Evolutionary conservation across 2,797 vertebrate genomes (phyloP).

Genomic region (Sarcoramphus papa): DNA sequence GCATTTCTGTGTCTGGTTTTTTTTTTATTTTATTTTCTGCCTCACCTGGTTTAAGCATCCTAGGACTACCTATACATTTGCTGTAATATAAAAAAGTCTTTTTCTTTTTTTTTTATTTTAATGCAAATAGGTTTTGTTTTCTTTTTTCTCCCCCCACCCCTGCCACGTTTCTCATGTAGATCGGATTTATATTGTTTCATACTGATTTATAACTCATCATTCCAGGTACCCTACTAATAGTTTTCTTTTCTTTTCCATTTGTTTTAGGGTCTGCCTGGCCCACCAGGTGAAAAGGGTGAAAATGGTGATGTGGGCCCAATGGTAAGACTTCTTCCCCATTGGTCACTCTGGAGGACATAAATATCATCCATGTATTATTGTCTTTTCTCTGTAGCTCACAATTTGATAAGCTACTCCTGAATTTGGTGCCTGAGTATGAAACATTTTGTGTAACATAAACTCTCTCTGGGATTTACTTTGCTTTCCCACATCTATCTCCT

Average conservation of each 20-base stretch:
- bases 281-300: slow-evolving; percentile 96
- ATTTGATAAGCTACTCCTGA: not conserved
- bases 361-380: not conserved
- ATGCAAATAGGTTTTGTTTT: not conserved
- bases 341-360: not conserved
- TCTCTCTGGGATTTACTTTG: not conserved
- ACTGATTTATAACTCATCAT: not conserved
- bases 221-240: not conserved
- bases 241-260: not conserved
- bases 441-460: not conserved
- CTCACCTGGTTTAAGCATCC: not conserved
- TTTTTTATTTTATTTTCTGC: not conserved
- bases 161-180: not conserved
- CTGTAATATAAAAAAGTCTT: not conserved
- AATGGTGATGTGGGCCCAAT: slow-evolving; percentile 97
- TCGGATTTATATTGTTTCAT: not conserved
- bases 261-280: slow-evolving; percentile 91
- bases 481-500: not conserved
- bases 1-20: not conserved
- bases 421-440: not conserved
- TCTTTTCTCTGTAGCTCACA: not conserved
- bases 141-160: not conserved
- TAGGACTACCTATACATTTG: not conserved
- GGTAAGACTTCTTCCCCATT: slow-evolving; percentile 73
- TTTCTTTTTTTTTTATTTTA: not conserved